Evolutionary conservation across 2,113 vertebrate species (phyloP).

Genomic region (Morone saxatilis): DNA sequence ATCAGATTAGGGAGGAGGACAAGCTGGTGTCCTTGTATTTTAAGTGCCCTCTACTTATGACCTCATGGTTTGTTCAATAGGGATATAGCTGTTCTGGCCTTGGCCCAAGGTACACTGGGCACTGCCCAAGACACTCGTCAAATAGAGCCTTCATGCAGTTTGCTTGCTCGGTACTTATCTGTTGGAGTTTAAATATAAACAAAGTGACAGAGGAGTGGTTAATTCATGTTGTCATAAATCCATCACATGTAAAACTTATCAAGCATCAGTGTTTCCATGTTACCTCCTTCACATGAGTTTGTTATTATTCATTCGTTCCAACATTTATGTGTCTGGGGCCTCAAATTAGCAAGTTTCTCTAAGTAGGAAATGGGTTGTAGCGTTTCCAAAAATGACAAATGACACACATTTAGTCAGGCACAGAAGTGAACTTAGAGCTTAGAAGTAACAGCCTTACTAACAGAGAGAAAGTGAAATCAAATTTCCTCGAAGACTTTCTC

Average conservation of each 20-base stretch:
- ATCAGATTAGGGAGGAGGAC: background rate
- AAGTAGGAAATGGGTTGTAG: background rate
- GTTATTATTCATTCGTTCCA: conserved; percentile 12
- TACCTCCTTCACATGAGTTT: background rate
- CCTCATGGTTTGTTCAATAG: conserved; percentile 1
- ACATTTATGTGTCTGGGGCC: background rate
- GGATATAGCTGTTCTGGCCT: conserved; percentile 19
- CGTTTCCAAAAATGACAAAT: background rate
- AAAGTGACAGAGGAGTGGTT: conserved; percentile 2
- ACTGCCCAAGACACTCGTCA: background rate
- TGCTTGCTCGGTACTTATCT: conserved; percentile 29
- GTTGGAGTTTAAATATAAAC: conserved; percentile 22
- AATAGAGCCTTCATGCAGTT: conserved; percentile 5
- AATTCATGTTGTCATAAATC: background rate
- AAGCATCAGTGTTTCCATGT: background rate
- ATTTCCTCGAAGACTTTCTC: background rate
- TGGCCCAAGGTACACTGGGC: conserved; percentile 6
- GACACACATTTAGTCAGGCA: background rate
- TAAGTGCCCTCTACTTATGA: background rate
- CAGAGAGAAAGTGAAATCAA: background rate
- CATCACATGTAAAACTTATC: background rate
- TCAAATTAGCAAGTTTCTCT: background rate
- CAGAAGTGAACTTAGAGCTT: background rate
- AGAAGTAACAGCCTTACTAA: background rate
- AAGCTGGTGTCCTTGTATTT: conserved; percentile 9